Conservation (phyloP, 2,113 vertebrate genomes). For the Leucosticte australis region DNA sequence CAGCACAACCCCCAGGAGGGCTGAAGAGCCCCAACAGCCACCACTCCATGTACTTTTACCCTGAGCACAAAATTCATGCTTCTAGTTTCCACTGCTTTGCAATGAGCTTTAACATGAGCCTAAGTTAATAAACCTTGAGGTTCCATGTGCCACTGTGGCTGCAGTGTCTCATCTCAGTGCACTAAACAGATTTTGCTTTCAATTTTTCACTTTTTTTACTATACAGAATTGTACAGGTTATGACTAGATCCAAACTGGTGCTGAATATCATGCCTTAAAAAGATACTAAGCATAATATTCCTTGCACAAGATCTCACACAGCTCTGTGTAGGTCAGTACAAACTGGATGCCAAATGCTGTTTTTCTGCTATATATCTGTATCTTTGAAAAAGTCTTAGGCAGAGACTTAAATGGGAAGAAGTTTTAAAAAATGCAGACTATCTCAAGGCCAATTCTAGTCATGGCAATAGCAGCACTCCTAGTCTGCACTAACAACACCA, state of each 20-base stretch:
- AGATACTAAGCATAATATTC: not conserved
- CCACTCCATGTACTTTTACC: fast-evolving
- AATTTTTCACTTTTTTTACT: not conserved
- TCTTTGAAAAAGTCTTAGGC: not conserved
- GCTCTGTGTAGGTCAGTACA: not conserved
- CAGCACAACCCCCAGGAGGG: not conserved
- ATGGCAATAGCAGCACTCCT: not conserved
- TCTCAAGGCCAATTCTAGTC: not conserved
- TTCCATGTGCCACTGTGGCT: fast-evolving
- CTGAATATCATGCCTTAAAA: not conserved
- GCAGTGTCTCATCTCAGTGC: not conserved
- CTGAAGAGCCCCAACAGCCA: not conserved
- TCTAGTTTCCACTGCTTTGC: not conserved
- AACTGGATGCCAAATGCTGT: not conserved
- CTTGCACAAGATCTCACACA: not conserved
- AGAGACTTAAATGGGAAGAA: not conserved
- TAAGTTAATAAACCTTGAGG: not conserved
- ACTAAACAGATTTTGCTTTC: not conserved
- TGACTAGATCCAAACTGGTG: not conserved
- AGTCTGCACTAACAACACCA: not conserved
- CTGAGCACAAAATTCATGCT: not conserved
- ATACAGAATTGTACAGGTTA: not conserved
- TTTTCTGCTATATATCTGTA: not conserved
- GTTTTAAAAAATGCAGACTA: not conserved
- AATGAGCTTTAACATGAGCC: not conserved